Percentiles rank a stretch among this genome's conserved stretches.
These are phyloP conservation scores for Charina bottae DNA, from an alignment of 2,113 vertebrate genomes.

Conservation along the genomic window DNA sequence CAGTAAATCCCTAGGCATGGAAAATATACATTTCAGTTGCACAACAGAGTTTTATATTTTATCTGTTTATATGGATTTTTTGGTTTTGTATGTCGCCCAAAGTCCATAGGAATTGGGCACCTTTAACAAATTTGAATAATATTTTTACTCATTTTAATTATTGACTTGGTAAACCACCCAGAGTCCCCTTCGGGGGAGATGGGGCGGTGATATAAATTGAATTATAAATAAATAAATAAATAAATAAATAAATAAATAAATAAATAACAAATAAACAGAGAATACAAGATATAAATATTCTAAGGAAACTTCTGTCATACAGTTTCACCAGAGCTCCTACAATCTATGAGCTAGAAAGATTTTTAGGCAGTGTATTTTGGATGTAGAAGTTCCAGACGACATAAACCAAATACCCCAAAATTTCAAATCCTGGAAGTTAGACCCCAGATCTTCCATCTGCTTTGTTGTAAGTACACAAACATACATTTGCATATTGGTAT, in stretches of 20 bases:
- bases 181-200: too few relatives aligned
- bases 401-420: background rate
- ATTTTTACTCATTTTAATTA: too few relatives aligned
- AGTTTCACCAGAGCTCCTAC: background rate
- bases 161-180: too few relatives aligned
- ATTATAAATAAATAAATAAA: too few relatives aligned
- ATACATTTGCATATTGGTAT: background rate
- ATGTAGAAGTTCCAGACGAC: background rate
- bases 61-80: background rate
- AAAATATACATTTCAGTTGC: slow-evolving; percentile 44
- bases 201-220: too few relatives aligned
- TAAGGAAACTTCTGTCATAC: background rate
- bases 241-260: too few relatives aligned
- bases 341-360: background rate
- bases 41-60: background rate
- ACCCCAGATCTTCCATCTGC: background rate
- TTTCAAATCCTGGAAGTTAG: background rate
- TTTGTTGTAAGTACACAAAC: background rate
- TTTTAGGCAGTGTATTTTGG: background rate
- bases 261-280: background rate
- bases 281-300: background rate
- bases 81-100: background rate
- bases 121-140: background rate
- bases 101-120: background rate
- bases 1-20: slow-evolving; percentile 89